Evolutionary conservation across 2,797 vertebrate genomes (phyloP), one percentile per base, ranked within the genome.

Genomic region (Gila robusta): DNA sequence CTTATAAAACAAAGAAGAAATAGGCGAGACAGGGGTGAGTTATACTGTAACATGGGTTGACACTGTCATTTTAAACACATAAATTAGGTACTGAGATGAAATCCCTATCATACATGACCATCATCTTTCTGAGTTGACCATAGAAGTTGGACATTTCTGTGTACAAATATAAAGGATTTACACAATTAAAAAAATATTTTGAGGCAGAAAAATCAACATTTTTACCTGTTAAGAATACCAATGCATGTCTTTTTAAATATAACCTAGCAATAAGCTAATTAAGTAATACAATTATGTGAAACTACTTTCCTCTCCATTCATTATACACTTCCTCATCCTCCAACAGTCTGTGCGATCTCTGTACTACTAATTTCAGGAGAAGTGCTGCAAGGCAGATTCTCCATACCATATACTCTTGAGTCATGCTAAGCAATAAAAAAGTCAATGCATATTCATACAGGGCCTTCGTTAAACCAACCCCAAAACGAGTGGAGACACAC

Each of bases 401-500:
- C 37, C 26, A 72, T 82, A 72, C 52, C 69, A 44, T 39, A 44
- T 59, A 21, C 35, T 71, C 4, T 39, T 39, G 35, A 26, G 6
- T 78, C 52, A 62, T 59, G 23, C 8, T 39, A 54, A 81, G 66
- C 14, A 82, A 35, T 71, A 35, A 44, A 59, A 72, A 35, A 5
- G 49, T 44, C 35, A 72, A 72, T 82, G 44, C n/a, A 82, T 82
- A 82, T 72, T 82, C 26, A 72, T 82, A 72, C n/a, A 28, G 17
- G 54, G 19, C 52, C 69, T 59, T 82, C n/a, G 59, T 72, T 44
- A 82, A 72, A 28, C 72, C 37, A 62, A 41, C 10, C 14, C 32
- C 23, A 41, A 82, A 82, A 70, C 1, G 6, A 54, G 32, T 19
- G 16, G 23, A 56, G 17, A 59, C 35, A 39, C 26, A n/a, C 4